Evolutionary conservation across 1,140 invertebrate genomes (phyloP).

Genomic region (Drosophila mayri): DNA sequence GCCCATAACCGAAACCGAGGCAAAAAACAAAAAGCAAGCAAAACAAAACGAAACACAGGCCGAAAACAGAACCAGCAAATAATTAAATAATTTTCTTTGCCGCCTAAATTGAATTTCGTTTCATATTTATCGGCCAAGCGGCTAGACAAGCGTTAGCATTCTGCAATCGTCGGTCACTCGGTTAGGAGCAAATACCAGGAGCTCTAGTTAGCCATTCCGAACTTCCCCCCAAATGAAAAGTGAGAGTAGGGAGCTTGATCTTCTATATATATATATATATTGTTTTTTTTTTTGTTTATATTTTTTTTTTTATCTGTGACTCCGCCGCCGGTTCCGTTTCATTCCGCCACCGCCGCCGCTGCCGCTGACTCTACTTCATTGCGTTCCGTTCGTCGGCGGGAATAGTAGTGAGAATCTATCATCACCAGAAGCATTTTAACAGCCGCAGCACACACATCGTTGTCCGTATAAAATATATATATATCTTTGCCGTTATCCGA

Average conservation of each 20-base stretch:
- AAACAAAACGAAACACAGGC: constrained; percentile 13
- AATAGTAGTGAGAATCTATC: constrained; percentile 38
- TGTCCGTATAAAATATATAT: not conserved
- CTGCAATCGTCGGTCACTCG: constrained; percentile 55
- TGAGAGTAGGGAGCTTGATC: constrained; percentile 11
- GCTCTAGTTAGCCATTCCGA: not conserved
- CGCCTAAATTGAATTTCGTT: constrained; percentile 63
- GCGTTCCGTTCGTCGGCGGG: constrained; percentile 14
- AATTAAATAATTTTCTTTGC: constrained; percentile 81
- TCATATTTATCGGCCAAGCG: constrained; percentile 72
- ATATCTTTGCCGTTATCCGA: constrained; percentile 2
- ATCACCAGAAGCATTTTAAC: constrained; percentile 66
- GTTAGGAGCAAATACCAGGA: constrained; percentile 13
- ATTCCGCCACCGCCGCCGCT: constrained; percentile 11
- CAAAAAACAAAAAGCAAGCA: constrained; percentile 3
- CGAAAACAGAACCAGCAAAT: constrained; percentile 53
- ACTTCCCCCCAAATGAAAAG: not conserved
- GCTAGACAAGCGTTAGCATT: constrained; percentile 67
- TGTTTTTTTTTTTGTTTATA: constrained; percentile 2
- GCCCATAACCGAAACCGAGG: constrained; percentile 4
- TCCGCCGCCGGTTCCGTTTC: constrained; percentile 39
- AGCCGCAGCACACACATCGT: constrained; percentile 37
- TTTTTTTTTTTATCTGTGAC: constrained; percentile 37
- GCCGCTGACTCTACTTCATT: constrained; percentile 16
- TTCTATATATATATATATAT: not conserved